Evolutionary conservation across 2,797 vertebrate genomes (phyloP), one percentile per base, ranked within the genome.

Genomic region (Silurus aristotelis): DNA sequence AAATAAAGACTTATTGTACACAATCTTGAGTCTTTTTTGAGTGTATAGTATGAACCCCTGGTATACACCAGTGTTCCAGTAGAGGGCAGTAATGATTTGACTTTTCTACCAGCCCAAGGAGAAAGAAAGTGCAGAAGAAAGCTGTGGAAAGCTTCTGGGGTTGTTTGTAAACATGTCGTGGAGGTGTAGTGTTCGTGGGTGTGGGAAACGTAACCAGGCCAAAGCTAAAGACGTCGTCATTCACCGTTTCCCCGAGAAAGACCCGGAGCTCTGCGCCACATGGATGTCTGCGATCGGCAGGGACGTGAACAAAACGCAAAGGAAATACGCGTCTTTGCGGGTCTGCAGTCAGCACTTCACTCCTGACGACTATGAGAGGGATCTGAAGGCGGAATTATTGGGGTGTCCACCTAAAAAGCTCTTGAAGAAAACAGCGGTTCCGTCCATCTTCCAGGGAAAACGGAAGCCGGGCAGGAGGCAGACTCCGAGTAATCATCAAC

Each of bases 221-320:
- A 76, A 76, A 76, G 52, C 25, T 10, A 58, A 76, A 31, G 73
- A 31, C 9, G 73, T 71, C 5, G 70, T 71, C 6, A 63, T 20
- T 25, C 64, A 82, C 73, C 73, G 73, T 1, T 76, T 76, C 73
- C 73, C 73, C 5, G 73, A 76, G 31, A 56, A 58, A 76, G 73
- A 76, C 52, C 5, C 13, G 73, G 73, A 76, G 25, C 73, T 76
- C 0, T 76, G 73, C 73, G 10, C 25, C 4, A 58, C 19, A 76
- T 76, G 73, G 73, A 1, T 76, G 19, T 0, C 73, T 15, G 73
- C 73, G 56, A 76, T 76, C 73, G 73, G 55, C 15, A 58, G 17
- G 25, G 52, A 20, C 31, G 73, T 2, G 25, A 76, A 12, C 5
- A 10, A 76, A 19, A 19, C 52, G 7, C n/a, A 27, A 25, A 76